Evolutionary conservation across 2,888 invertebrate species (phyloP).

Genomic region (Nasonovia ribisnigri): DNA sequence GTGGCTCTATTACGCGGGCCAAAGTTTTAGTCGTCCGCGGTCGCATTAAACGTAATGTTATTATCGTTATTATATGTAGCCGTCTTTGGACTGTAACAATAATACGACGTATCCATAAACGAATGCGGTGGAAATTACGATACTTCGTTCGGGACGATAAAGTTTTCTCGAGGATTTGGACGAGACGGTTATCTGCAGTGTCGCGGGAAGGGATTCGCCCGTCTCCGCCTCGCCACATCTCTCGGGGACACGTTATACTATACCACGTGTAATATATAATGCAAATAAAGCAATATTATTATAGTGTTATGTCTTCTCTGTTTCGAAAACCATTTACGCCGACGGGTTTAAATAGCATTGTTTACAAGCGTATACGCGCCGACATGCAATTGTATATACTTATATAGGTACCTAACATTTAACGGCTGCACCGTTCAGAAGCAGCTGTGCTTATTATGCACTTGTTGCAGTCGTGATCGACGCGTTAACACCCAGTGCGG

Average conservation of each 20-base stretch:
- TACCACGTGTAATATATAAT: not conserved
- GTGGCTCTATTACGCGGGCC: not conserved
- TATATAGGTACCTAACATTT: not conserved
- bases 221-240: not conserved
- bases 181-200: not conserved
- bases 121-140: not conserved
- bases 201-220: not conserved
- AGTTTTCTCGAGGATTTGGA: conserved; percentile 15
- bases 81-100: not conserved
- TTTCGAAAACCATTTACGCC: not conserved
- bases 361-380: not conserved
- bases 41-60: not conserved
- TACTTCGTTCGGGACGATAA: conserved; percentile 16
- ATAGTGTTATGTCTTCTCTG: not conserved
- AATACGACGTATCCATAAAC: not conserved
- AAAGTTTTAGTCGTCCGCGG: not conserved
- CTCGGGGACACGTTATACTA: not conserved
- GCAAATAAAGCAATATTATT: not conserved
- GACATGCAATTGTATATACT: not conserved
- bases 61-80: not conserved
- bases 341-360: not conserved
- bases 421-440: not conserved
- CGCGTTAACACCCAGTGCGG: not conserved
- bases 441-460: not conserved
- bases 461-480: not conserved